Conservation (phyloP, 1,140 invertebrate species). For the Procambarus virginalis region DNA sequence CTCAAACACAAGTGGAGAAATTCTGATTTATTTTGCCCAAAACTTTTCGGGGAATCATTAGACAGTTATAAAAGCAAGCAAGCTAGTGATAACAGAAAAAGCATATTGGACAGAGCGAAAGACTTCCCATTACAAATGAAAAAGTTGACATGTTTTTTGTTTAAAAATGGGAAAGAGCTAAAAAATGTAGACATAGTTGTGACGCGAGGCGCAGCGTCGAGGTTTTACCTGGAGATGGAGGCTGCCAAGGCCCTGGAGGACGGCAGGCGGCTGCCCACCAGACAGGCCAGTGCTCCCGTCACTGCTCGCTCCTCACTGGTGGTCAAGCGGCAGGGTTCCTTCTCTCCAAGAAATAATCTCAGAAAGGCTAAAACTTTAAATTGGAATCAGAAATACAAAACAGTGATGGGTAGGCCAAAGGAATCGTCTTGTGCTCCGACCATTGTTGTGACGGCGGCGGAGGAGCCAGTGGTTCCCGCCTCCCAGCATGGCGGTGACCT, state of each 20-base stretch:
- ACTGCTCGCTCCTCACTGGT: not conserved
- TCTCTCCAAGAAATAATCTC: constrained; percentile 22
- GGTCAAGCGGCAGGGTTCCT: constrained; percentile 23
- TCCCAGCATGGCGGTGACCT: not conserved
- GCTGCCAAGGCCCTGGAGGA: not conserved
- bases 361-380: constrained; percentile 2
- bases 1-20: constrained; percentile 42
- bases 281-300: not conserved
- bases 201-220: not conserved
- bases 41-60: constrained; percentile 16
- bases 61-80: not conserved
- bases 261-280: not conserved
- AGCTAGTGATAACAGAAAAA: constrained; percentile 12
- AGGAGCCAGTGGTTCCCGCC: not conserved
- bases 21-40: constrained; percentile 26
- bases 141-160: constrained; percentile 28
- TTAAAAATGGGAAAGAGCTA: constrained; percentile 1
- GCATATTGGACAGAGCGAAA: constrained; percentile 22
- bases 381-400: constrained; percentile 49
- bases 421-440: not conserved
- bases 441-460: constrained; percentile 15
- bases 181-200: not conserved
- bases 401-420: constrained; percentile 7
- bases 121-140: constrained; percentile 13
- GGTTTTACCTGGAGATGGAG: constrained; percentile 33